These are phyloP conservation scores for Pinna nobilis DNA, from an alignment of 1,140 invertebrate species.

Conservation along the genomic window DNA sequence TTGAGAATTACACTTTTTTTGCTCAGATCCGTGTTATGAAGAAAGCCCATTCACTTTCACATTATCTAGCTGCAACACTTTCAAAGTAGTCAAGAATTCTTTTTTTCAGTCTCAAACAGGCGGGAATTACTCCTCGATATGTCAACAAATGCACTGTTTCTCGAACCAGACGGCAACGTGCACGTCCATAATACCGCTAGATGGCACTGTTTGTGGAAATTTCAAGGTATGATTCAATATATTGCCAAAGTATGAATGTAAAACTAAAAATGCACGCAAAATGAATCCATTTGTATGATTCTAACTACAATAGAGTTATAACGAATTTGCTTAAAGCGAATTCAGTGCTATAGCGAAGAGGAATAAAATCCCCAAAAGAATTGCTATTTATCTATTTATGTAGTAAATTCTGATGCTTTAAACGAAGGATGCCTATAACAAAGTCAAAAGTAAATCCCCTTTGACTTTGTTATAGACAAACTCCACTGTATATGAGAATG, in stretches of 20 bases:
- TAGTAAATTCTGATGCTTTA: no score
- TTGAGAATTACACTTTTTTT: no score
- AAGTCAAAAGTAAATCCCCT: no score
- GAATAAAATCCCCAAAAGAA: background rate
- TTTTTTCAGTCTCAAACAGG: background rate
- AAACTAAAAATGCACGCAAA: background rate
- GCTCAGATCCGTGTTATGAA: no score
- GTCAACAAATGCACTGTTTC: background rate
- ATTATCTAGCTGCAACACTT: no score
- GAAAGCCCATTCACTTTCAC: no score
- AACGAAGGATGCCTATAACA: no score
- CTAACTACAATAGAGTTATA: background rate
- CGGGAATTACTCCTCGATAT: background rate
- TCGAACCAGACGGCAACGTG: background rate
- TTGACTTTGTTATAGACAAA: no score
- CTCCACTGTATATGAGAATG: no score
- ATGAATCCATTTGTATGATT: background rate
- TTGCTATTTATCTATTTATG: no score
- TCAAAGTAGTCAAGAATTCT: no score
- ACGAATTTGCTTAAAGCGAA: background rate
- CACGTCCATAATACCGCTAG: background rate
- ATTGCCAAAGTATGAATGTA: background rate
- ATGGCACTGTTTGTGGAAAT: conserved; percentile 22
- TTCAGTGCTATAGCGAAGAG: background rate
- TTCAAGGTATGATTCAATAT: background rate